These are phyloP conservation scores for Mystacornis crossleyi DNA, from an alignment of 2,113 vertebrate genomes.

Conservation along the genomic window DNA sequence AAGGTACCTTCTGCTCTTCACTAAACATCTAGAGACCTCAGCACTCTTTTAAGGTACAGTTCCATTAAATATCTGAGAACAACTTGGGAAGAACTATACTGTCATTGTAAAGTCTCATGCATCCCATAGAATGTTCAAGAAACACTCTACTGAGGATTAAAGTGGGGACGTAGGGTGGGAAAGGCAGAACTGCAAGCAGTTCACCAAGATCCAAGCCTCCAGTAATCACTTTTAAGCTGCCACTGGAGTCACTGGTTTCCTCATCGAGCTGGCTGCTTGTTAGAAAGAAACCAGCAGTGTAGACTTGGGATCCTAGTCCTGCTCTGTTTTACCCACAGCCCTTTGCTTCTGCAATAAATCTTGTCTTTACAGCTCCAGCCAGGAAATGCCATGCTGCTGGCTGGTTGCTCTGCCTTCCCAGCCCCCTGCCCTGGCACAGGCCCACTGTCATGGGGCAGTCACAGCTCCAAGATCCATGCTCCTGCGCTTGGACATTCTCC, in stretches of 20 bases:
- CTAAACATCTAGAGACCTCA: background rate
- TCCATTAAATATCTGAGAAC: background rate
- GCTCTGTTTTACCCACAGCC: background rate
- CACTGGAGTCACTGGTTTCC: background rate
- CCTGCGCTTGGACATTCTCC: background rate
- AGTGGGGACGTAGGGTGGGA: background rate
- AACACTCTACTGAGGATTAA: background rate
- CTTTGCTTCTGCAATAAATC: background rate
- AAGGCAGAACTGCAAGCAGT: background rate
- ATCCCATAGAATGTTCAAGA: background rate
- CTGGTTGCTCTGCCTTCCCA: background rate
- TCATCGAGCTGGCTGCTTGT: background rate
- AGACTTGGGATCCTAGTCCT: background rate
- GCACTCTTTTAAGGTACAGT: background rate
- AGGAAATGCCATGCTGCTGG: background rate
- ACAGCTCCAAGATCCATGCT: fast-evolving
- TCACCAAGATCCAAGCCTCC: background rate
- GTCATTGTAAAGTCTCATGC: background rate
- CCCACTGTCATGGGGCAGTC: background rate
- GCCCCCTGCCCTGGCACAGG: background rate
- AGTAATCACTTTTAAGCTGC: background rate
- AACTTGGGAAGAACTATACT: background rate
- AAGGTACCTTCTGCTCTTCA: background rate
- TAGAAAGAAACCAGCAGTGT: background rate
- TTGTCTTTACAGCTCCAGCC: background rate